A percentile compares a stretch with the other conserved stretches of the same genome.
phyloP scores from a whole-genome alignment of 2,888 invertebrate genomes.

The Microplitis deprimator region DNA sequence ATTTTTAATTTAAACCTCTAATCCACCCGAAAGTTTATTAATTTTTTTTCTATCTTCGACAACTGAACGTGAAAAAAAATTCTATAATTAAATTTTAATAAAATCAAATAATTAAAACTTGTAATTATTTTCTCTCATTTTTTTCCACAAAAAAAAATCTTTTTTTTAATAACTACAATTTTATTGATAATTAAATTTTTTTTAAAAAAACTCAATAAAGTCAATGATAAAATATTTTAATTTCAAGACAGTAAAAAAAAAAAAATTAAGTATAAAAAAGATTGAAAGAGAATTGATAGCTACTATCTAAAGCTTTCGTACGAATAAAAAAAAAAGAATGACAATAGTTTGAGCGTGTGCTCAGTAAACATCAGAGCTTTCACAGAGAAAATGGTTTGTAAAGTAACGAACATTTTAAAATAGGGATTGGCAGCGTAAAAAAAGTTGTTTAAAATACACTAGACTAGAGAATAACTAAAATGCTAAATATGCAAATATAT shows the following conservation, averaged over 20 bases:
- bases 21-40: neutral
- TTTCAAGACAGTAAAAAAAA: slow-evolving; percentile 21
- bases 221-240: slow-evolving; percentile 27
- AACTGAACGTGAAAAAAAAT: neutral
- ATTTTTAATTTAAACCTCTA: neutral
- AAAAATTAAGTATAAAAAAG: slow-evolving; percentile 10
- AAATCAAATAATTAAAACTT: neutral
- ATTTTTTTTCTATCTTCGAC: neutral
- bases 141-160: no score
- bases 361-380: neutral
- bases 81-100: neutral
- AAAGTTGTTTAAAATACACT: neutral
- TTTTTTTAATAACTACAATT: no score
- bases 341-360: neutral
- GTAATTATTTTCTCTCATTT: no score
- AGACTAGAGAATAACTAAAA: neutral
- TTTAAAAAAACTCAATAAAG: neutral
- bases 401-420: slow-evolving; percentile 2
- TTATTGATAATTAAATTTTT: neutral
- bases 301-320: slow-evolving; percentile 6
- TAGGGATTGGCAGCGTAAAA: neutral
- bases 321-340: slow-evolving; percentile 5
- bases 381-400: neutral
- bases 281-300: slow-evolving; percentile 23
- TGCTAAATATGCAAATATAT: neutral